phyloP scores from a whole-genome alignment of 2,113 vertebrate genomes.

The Dicrurus megarhynchus region DNA sequence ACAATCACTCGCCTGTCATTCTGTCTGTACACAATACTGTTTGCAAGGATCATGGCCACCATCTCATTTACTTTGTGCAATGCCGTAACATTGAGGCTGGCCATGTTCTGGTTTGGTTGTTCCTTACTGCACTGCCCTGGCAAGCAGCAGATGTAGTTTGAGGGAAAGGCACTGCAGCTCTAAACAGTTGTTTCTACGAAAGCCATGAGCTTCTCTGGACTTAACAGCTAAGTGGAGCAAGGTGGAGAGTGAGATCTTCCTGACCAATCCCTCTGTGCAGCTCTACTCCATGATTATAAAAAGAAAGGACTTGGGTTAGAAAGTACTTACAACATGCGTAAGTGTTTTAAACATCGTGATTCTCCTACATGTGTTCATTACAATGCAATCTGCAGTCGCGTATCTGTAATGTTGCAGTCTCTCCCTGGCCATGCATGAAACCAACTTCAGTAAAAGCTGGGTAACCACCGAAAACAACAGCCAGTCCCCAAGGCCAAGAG shows the following conservation, averaged over 20 bases:
- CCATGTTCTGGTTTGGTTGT: rapidly evolving
- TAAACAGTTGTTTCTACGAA: not conserved
- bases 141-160: not conserved
- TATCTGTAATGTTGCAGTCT: not conserved
- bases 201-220: not conserved
- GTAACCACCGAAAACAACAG: not conserved
- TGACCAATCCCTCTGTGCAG: not conserved
- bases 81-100: not conserved
- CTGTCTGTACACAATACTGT: not conserved
- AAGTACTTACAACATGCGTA: rapidly evolving
- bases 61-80: not conserved
- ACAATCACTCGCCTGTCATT: not conserved
- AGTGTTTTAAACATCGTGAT: not conserved
- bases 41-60: not conserved
- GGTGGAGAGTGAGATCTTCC: not conserved
- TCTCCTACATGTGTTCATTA: not conserved
- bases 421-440: rapidly evolving
- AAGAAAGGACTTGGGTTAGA: not conserved
- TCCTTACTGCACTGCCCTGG: not conserved
- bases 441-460: not conserved
- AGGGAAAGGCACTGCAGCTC: not conserved
- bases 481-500: not conserved
- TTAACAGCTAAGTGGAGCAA: not conserved
- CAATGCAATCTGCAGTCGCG: not conserved
- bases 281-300: not conserved